phyloP scores from a whole-genome alignment of 2,113 vertebrate species.

The Xyliphius kryptos region DNA sequence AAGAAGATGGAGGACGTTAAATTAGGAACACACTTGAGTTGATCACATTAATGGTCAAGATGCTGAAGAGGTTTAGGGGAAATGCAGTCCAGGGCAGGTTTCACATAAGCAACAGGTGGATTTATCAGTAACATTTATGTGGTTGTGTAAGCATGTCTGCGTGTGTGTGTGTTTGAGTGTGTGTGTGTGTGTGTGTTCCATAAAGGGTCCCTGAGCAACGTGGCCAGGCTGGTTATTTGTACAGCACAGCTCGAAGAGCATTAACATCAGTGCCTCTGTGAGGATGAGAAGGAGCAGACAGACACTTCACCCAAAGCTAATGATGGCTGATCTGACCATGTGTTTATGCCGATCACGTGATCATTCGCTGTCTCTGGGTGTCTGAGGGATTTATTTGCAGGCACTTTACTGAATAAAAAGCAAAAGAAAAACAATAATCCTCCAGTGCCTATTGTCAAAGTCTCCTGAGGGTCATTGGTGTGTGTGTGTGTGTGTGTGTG shows the following conservation, averaged over 20 bases:
- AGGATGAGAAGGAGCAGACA: constrained; percentile 5
- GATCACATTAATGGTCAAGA: too few species aligned
- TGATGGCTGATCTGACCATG: too few species aligned
- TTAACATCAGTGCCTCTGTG: constrained; percentile 14
- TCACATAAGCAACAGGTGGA: constrained; percentile 46
- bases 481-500: too few species aligned
- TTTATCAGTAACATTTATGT: constrained; percentile 16
- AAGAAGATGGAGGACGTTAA: too few species aligned
- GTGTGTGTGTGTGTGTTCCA: constrained; percentile 38
- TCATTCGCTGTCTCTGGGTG: constrained; percentile 12
- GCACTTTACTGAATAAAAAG: constrained; percentile 40
- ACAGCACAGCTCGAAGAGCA: constrained; percentile 19
- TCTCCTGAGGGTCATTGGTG: constrained; percentile 38
- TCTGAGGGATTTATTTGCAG: constrained; percentile 27
- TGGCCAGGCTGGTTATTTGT: constrained; percentile 42
- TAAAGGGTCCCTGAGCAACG: constrained; percentile 39
- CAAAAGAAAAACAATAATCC: constrained; percentile 23
- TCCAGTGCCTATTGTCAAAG: constrained; percentile 36
- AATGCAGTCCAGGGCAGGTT: too few species aligned
- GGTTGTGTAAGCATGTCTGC: constrained; percentile 10
- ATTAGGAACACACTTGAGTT: too few species aligned
- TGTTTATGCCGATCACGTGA: too few species aligned
- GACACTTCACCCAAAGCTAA: constrained; percentile 3
- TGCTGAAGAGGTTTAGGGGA: too few species aligned
- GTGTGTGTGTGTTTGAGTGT: constrained; percentile 35